phyloP scores from a whole-genome alignment of 2,797 vertebrate genomes.

The Coregonus ussuriensis region DNA sequence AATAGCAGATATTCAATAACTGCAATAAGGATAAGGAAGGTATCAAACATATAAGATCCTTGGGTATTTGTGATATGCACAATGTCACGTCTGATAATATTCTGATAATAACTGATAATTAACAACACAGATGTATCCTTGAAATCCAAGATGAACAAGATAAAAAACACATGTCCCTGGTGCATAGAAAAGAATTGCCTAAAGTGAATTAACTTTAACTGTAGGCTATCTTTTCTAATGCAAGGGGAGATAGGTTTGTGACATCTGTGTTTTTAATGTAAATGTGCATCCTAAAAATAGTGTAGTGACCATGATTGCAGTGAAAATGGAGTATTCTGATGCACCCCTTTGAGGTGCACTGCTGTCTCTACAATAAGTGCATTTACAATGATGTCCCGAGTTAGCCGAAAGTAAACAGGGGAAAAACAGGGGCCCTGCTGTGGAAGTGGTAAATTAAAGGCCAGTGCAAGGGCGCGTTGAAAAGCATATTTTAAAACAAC shows the following conservation, averaged over 20 bases:
- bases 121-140: too few relatives aligned
- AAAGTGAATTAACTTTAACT: too few relatives aligned
- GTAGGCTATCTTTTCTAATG: not conserved
- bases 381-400: constrained; percentile 13
- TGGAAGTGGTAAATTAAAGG: constrained; percentile 32
- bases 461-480: constrained; percentile 22
- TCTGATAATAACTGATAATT: too few relatives aligned
- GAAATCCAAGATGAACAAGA: too few relatives aligned
- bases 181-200: too few relatives aligned
- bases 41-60: not conserved
- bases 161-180: too few relatives aligned
- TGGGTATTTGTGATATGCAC: not conserved
- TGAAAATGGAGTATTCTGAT: not conserved
- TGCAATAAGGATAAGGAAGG: not conserved
- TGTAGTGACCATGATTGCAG: not conserved
- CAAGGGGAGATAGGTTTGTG: not conserved
- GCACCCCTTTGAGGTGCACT: not conserved
- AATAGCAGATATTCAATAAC: constrained; percentile 1
- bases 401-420: constrained; percentile 39
- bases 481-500: constrained; percentile 20
- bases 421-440: constrained; percentile 43
- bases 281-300: not conserved
- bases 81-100: not conserved
- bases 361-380: constrained; percentile 1
- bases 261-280: not conserved